Conservation (phyloP, 64 coral and sea anemone genomes). For the Stichodactyla helianthus region DNA sequence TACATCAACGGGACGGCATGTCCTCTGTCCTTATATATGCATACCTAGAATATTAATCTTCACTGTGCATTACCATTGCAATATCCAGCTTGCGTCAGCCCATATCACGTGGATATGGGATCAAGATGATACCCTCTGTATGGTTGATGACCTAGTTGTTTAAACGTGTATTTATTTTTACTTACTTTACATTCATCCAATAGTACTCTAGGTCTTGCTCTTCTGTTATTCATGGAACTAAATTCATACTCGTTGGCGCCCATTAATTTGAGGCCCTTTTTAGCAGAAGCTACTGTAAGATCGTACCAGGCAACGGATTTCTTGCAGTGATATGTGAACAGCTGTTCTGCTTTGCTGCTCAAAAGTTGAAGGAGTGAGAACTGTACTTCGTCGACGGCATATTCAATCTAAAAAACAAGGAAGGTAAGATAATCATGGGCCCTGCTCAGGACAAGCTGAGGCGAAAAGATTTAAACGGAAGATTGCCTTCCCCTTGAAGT, state of each 20-base stretch:
- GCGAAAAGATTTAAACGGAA: not conserved
- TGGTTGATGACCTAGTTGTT: too few relatives aligned
- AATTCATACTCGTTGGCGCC: conserved; percentile 53
- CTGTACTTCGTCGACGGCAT: conserved; percentile 53
- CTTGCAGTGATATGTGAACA: conserved; percentile 47
- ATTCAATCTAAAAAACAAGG: conserved; percentile 45
- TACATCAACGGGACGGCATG: too few relatives aligned
- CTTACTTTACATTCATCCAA: conserved; percentile 58
- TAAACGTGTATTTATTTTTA: not conserved
- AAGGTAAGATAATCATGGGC: not conserved
- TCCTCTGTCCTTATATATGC: too few relatives aligned
- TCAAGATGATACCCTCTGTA: too few relatives aligned
- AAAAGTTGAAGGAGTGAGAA: conserved; percentile 46
- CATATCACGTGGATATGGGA: too few relatives aligned
- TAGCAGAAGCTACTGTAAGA: not conserved
- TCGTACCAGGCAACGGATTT: conserved; percentile 61
- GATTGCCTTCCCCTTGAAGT: not conserved
- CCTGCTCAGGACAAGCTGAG: not conserved
- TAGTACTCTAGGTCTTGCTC: conserved; percentile 37
- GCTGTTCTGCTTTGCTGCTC: conserved; percentile 42
- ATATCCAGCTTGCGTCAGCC: too few relatives aligned
- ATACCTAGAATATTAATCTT: too few relatives aligned
- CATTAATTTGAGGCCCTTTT: conserved; percentile 49
- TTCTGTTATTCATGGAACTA: conserved; percentile 40
- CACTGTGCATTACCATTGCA: too few relatives aligned